Evolutionary conservation across 2,888 invertebrate genomes (phyloP).

Genomic region (Cryptosula pallasiana): DNA sequence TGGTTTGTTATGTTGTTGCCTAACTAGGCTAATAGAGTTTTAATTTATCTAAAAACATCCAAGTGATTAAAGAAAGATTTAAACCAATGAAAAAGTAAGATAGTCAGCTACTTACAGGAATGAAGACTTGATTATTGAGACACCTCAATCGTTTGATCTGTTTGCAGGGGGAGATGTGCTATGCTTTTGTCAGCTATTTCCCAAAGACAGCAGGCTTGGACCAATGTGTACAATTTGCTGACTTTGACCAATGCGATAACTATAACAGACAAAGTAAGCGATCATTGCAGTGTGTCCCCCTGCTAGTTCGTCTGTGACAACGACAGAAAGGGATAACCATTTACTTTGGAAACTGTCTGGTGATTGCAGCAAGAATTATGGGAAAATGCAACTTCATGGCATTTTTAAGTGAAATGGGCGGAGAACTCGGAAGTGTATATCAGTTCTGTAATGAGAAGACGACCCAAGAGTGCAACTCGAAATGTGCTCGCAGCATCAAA

Average conservation of each 20-base stretch:
- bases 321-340: no score
- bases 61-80: no score
- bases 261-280: constrained; percentile 12
- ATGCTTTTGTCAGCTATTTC: constrained; percentile 39
- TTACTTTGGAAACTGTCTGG: no score
- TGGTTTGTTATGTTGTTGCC: no score
- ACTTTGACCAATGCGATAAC: constrained; percentile 24
- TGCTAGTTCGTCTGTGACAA: no score
- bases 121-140: no score
- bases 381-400: constrained; percentile 1
- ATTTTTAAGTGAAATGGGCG: not conserved
- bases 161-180: constrained; percentile 37
- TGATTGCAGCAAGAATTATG: constrained; percentile 19
- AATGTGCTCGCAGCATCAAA: not conserved
- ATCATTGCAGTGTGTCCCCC: no score
- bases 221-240: constrained; percentile 32
- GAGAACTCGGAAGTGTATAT: not conserved
- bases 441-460: not conserved
- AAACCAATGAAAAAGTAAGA: no score
- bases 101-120: no score
- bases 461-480: not conserved
- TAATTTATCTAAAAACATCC: no score
- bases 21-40: no score
- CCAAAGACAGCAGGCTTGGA: constrained; percentile 34
- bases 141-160: no score